These are phyloP conservation scores for Tragopan temminckii DNA, from an alignment of 2,797 vertebrate genomes.

Conservation along the genomic window DNA sequence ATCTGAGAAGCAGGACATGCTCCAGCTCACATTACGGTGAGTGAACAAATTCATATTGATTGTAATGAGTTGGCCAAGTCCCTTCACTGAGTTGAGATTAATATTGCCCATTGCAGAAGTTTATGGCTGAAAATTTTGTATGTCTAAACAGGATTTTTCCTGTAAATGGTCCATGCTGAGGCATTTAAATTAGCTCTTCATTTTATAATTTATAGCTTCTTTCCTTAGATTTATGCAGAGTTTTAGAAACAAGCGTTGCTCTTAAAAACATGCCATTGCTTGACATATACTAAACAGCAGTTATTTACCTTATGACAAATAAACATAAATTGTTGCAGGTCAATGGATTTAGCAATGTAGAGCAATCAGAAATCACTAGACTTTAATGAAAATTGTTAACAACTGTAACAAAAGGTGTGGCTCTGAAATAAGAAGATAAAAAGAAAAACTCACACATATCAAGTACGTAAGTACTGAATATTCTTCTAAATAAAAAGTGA, in stretches of 20 bases:
- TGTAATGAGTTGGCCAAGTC: not conserved
- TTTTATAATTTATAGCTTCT: not conserved
- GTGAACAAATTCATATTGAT: conserved; percentile 15
- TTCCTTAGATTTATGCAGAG: not conserved
- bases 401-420: not conserved
- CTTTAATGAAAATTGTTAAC: not conserved
- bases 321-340: not conserved
- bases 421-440: not conserved
- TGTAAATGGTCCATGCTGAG: not conserved
- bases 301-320: not conserved
- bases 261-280: not conserved
- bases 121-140: not conserved
- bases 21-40: not conserved
- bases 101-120: not conserved
- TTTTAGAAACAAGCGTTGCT: not conserved
- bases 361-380: not conserved
- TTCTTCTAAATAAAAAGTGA: not conserved
- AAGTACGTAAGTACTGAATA: rapidly evolving
- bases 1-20: conserved; percentile 3
- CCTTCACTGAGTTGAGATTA: not conserved
- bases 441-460: not conserved
- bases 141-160: not conserved
- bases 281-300: not conserved
- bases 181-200: not conserved
- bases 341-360: not conserved